Evolutionary conservation across 2,797 vertebrate species (phyloP).

Genomic region (Anguilla anguilla): DNA sequence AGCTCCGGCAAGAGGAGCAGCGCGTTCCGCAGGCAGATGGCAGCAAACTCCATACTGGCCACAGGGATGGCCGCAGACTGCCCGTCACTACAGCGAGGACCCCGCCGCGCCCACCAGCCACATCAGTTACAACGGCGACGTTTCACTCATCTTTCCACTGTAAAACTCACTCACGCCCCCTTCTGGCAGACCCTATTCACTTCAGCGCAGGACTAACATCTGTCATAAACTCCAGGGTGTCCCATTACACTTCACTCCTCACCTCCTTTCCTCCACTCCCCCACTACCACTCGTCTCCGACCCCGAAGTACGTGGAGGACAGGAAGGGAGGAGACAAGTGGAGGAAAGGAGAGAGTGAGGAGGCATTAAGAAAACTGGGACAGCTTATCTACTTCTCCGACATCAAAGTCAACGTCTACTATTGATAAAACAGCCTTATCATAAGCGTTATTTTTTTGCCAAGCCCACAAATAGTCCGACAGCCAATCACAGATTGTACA

Average conservation of each 20-base stretch:
- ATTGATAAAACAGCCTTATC: no score
- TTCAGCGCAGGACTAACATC: not conserved
- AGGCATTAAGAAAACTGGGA: no score
- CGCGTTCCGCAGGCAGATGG: slow-evolving; percentile 94
- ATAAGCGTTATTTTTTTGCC: no score
- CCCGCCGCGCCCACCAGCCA: not conserved
- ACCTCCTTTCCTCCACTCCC: not conserved
- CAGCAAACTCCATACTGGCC: slow-evolving; percentile 98
- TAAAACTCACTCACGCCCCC: not conserved
- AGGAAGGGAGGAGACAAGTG: no score
- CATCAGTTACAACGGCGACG: not conserved
- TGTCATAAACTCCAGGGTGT: not conserved
- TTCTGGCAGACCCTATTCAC: not conserved
- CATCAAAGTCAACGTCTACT: no score
- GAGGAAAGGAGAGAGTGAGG: no score
- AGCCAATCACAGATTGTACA: no score
- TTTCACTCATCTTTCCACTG: not conserved
- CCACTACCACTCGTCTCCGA: not conserved
- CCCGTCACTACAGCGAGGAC: slow-evolving; percentile 77
- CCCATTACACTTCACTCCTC: no score
- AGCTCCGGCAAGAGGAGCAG: slow-evolving; percentile 91
- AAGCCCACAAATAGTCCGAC: no score
- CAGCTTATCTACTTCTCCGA: no score
- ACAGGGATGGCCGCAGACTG: slow-evolving; percentile 94
- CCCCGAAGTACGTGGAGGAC: no score